phyloP scores from a whole-genome alignment of 2,888 invertebrate genomes.

The Rhamphomyia laevipes region DNA sequence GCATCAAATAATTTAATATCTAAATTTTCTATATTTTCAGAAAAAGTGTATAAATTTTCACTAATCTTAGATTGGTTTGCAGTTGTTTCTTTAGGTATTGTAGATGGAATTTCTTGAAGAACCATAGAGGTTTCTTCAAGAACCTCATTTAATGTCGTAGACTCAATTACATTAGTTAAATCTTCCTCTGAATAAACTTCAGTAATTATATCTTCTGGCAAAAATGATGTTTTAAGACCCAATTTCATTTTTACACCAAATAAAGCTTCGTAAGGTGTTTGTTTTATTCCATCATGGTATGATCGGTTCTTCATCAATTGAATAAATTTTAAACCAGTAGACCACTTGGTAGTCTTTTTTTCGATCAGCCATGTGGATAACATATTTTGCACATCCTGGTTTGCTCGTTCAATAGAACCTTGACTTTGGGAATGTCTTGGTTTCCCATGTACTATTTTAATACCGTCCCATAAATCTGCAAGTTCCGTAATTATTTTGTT shows the following conservation, averaged over 20 bases:
- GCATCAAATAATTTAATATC: neutral
- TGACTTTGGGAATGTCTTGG: slow-evolving; percentile 24
- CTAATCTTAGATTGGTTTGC: neutral
- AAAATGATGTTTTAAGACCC: slow-evolving; percentile 1
- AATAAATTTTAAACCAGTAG: too few species aligned
- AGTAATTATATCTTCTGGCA: neutral
- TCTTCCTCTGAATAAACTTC: neutral
- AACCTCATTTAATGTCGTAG: neutral
- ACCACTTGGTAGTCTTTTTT: slow-evolving; percentile 25
- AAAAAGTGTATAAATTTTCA: neutral
- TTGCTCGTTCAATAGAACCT: slow-evolving; percentile 26
- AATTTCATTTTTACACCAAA: slow-evolving; percentile 21
- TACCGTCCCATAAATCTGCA: too few species aligned
- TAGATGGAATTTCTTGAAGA: too few species aligned
- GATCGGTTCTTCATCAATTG: slow-evolving; percentile 34
- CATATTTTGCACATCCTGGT: slow-evolving; percentile 30
- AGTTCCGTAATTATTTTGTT: too few species aligned
- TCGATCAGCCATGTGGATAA: slow-evolving; percentile 25
- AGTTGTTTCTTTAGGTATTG: neutral
- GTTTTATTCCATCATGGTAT: slow-evolving; percentile 27
- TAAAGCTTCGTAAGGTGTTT: slow-evolving; percentile 28
- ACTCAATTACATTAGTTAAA: neutral
- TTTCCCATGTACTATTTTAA: too few species aligned
- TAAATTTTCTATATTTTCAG: neutral
- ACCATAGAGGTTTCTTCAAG: neutral